A percentile compares a stretch with the other conserved stretches of the same genome.
phyloP scores from a whole-genome alignment of 1,140 invertebrate species.

The Mercenaria mercenaria region DNA sequence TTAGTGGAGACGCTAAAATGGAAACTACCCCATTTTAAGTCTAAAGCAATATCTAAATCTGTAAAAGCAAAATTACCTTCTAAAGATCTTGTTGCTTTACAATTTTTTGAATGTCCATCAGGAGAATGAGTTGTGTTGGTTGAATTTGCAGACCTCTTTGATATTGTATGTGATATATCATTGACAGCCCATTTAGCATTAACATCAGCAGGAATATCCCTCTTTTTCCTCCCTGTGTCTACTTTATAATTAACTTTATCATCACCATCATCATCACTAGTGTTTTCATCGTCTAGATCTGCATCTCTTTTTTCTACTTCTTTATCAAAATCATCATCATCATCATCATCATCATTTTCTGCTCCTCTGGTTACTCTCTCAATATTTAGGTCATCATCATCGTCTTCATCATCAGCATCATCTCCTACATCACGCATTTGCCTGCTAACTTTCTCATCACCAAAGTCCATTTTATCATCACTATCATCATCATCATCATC shows the following conservation, averaged over 20 bases:
- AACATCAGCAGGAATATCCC: neutral
- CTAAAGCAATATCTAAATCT: too few species aligned
- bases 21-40: too few species aligned
- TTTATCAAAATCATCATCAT: neutral
- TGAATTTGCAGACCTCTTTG: neutral
- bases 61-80: too few species aligned
- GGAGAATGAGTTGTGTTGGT: neutral
- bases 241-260: neutral
- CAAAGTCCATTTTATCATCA: neutral
- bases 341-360: neutral
- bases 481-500: conserved; percentile 13
- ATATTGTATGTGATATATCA: neutral
- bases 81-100: neutral
- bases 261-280: conserved; percentile 16
- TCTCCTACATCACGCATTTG: neutral
- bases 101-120: neutral
- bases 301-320: neutral
- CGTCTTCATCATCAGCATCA: neutral
- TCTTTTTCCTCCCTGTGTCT: neutral
- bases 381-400: neutral
- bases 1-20: too few species aligned
- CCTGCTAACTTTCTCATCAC: neutral
- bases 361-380: neutral
- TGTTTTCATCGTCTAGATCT: neutral
- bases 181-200: neutral